Base-by-base conservation (phyloP, 1,140 invertebrate genomes). In the Drosophila santomea region DNA sequence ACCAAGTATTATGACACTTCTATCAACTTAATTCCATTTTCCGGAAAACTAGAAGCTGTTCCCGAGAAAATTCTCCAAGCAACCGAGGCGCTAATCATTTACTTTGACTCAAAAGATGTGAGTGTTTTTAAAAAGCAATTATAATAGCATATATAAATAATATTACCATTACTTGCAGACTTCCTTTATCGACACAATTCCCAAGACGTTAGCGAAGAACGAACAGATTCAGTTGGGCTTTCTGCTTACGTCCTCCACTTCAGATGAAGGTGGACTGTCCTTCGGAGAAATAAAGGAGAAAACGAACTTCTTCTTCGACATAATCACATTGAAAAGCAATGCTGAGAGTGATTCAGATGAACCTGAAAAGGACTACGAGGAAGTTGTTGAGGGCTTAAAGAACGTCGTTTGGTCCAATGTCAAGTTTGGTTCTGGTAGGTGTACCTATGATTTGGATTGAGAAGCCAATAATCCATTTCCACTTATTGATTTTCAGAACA, bases 401-500 rank as follows among this genome's bases (percentile, higher is more conserved):
- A 83, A 83, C 39, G 62, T 55, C 4, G 80, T 83, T 4, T 83
- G 80, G 80, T 84, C 80, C 3, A 83, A 80, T 39, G 55, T 84
- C 14, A 51, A 75, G 38, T 59, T 71, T 35, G 66, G 67, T 4
- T 62, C 71, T 5, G 60, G 78, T 84, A 39, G 55, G 71, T 66
- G 45, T 20, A 20, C 20, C 14, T n/a, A 4, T 10, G 7, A 17
- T 0, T 2, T 3, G 39, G 4, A 15, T 6, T 7, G 38, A 20
- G 15, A 3, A 5, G 2, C 23, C 14, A 17, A 5, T 5, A 20
- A n/a, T 41, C 2, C 12, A 36, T 39, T 1, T 10, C 5, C 14
- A 5, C 11, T 4, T 11, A 44, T 12, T n/a, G 17, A 25, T 36
- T 47, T 28, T 38, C 6, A 71, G 64, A 57, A 2, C 36, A 45